phyloP scores from a whole-genome alignment of 2,797 vertebrate genomes.

The Platyrinchus mystaceus region DNA sequence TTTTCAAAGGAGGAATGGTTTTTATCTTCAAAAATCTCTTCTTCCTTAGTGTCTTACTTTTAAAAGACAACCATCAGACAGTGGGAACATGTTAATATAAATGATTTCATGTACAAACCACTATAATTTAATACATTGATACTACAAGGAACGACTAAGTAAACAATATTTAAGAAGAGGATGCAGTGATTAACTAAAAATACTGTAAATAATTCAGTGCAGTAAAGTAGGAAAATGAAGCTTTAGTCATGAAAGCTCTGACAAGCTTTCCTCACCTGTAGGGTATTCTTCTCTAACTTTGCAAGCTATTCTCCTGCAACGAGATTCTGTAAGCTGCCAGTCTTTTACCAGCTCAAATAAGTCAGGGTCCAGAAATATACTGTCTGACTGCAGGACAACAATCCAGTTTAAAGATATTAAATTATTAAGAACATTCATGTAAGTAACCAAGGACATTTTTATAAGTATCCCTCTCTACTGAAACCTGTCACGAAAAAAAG shows the following conservation, averaged over 20 bases:
- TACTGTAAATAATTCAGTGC: background rate
- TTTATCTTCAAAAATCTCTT: background rate
- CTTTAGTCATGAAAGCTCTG: background rate
- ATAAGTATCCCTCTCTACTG: background rate
- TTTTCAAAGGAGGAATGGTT: background rate
- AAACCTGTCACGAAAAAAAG: background rate
- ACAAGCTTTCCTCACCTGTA: background rate
- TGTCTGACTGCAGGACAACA: background rate
- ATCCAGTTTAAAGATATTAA: background rate
- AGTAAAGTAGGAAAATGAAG: background rate
- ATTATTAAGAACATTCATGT: background rate
- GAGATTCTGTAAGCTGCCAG: background rate
- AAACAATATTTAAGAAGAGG: background rate
- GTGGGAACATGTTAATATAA: background rate
- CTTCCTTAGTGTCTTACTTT: background rate
- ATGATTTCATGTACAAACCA: background rate
- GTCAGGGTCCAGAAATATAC: background rate
- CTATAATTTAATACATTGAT: background rate
- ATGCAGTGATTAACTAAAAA: background rate
- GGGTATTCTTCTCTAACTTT: background rate
- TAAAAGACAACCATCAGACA: background rate
- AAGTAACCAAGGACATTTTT: background rate
- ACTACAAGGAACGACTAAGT: background rate
- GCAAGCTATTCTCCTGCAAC: background rate
- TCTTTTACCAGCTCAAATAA: background rate